Evolutionary conservation across 2,113 vertebrate species (phyloP), one percentile per base, ranked within the genome.

Genomic region (Panthera uncia): DNA sequence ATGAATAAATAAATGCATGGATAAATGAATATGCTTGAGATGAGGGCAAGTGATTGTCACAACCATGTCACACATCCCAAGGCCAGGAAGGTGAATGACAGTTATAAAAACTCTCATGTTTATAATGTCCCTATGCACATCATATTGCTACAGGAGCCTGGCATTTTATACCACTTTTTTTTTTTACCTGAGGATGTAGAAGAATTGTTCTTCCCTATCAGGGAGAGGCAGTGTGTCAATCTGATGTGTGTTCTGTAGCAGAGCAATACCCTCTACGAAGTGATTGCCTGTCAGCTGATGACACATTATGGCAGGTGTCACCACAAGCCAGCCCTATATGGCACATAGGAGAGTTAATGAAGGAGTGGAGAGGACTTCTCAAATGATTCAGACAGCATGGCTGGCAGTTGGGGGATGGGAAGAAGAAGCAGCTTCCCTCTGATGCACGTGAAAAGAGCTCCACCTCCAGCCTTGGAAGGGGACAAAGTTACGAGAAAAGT

Each of bases 231-330:
- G 31, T 31, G n/a, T 94, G 97, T 97, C 97, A 96, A 71, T 92
- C 95, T 97, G 87, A 91, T 79, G 63, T 61, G 88, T 86, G 81
- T 82, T 84, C 82, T 78, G 81, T 86, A 87, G 91, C 94, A 86
- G 65, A 91, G 91, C 57, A 85, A 76, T 12, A 45, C 85, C 88
- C 48, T 89, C 85, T 73, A 94, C 3, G 6, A 97, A 82, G 71
- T 68, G 79, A 97, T 16, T 96, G 93, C 65, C 61, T 97, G 96
- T 97, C 94, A 95, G 52, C 55, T 71, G 80, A 79, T 97, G 95
- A 97, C 94, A 97, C 38, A 27, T 69, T 90, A 81, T 91, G 94
- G 95, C 95, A 98, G 94, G 85, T 16, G 1, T 95, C 88, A 95
- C 61, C 45, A 89, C 91, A 93, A 97, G 91, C 65, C 36, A 82